Percentiles rank a stretch among this genome's conserved stretches.
Conservation (phyloP, 2,888 invertebrate species). For the Drosophila pseudotakahashii region DNA sequence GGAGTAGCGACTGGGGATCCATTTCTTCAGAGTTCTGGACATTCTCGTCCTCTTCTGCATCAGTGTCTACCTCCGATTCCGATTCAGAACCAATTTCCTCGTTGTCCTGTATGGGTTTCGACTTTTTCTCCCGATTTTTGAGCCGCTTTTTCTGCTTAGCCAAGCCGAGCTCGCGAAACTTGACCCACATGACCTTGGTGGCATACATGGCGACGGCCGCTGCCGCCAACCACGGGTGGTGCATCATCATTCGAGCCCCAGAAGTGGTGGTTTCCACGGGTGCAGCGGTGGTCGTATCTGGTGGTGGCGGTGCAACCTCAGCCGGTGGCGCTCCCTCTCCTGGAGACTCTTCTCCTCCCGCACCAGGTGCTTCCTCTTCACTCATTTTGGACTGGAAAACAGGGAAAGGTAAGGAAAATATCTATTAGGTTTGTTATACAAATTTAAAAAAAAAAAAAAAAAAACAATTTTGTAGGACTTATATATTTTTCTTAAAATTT, state of each 20-base stretch:
- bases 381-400: neutral
- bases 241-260: slow-evolving; percentile 15
- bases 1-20: too few species aligned
- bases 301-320: neutral
- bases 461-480: too few species aligned
- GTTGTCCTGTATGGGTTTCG: neutral
- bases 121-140: neutral
- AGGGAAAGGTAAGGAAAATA: neutral
- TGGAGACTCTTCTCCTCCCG: neutral
- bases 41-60: neutral
- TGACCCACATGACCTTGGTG: slow-evolving; percentile 46
- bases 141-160: slow-evolving; percentile 7
- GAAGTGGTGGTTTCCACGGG: slow-evolving; percentile 32
- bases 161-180: slow-evolving; percentile 22
- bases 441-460: neutral
- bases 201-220: slow-evolving; percentile 47
- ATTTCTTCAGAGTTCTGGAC: neutral
- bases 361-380: neutral
- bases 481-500: too few species aligned
- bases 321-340: neutral
- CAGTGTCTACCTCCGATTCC: neutral
- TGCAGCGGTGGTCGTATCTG: neutral
- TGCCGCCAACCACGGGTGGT: slow-evolving; percentile 42
- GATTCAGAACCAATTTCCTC: neutral
- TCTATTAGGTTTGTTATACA: too few species aligned